A percentile compares a stretch with the other conserved stretches of the same genome.
phyloP scores from a whole-genome alignment of 30 jellyfish, hydroid and myxozoan genomes.

The Morbakka virulenta region DNA sequence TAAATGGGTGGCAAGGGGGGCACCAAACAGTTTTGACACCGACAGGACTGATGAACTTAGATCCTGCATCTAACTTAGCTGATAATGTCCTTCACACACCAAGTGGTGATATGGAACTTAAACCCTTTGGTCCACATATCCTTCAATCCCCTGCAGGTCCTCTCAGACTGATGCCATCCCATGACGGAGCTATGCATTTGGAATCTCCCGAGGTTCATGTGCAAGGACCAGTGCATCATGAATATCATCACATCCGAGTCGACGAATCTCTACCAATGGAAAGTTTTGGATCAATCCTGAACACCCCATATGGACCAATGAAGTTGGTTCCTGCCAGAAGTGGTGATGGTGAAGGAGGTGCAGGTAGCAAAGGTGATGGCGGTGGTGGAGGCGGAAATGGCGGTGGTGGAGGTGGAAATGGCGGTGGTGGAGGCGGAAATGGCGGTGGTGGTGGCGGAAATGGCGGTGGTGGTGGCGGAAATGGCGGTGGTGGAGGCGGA shows the following conservation, averaged over 20 bases:
- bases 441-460: conserved; percentile 55
- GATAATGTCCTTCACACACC: conserved; percentile 78
- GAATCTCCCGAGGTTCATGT: conserved; percentile 90
- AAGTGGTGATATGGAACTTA: conserved; percentile 78
- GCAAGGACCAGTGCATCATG: conserved; percentile 91
- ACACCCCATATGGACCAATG: conserved; percentile 96
- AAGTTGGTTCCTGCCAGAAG: conserved; percentile 91
- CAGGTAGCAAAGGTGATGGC: too few species aligned
- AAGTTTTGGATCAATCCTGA: conserved; percentile 82
- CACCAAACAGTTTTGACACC: conserved; percentile 89
- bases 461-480: conserved; percentile 61
- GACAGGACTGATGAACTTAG: conserved; percentile 76
- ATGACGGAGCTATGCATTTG: conserved; percentile 87
- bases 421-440: conserved; percentile 54
- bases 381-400: conserved; percentile 77
- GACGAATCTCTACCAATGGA: conserved; percentile 72
- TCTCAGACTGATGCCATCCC: conserved; percentile 75
- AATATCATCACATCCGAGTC: conserved; percentile 68
- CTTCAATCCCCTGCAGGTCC: conserved; percentile 94
- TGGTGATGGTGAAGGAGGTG: conserved; percentile 72
- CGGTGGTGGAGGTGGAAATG: conserved; percentile 69
- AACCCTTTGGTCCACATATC: conserved; percentile 76
- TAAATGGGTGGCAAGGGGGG: conserved; percentile 80
- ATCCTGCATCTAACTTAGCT: conserved; percentile 37
- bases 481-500: conserved; percentile 61